Base-by-base conservation (phyloP, 1,140 invertebrate genomes). In the Caenorhabditis briggsae region DNA sequence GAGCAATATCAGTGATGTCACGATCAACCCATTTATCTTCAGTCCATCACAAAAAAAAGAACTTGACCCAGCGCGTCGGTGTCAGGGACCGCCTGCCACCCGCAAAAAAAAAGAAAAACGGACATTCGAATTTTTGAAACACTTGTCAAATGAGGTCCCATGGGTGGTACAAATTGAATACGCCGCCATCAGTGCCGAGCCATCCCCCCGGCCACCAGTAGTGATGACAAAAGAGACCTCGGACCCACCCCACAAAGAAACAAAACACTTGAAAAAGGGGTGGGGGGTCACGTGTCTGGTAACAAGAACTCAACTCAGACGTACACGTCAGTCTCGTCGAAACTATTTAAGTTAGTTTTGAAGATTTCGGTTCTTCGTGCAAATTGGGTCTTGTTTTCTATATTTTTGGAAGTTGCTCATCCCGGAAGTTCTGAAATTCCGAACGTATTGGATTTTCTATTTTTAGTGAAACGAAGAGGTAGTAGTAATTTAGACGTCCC, bases 141-240 rank as follows among this genome's bases (percentile, higher is more conserved):
- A 78, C 70, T 78, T 78, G 43, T 78, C 70, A 78, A 78, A 78
- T 48, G 46, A 50, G 70, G 70, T 78, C 70, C 70, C 70, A 78
- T 48, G 70, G 70, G 70, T 50, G 46, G 70, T 50, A 50, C 70
- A 78, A 78, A 78, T 78, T 78, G 70, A 78, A 78, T 78, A 78
- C 33, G 20, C 70, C 23, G 53, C 70, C 70, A 78, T 23, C 64
- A 70, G 43, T 70, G 64, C 43, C 64, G 43, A 43, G 64, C 64
- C 64, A 11, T 16, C 11, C 64, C 64, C 14, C 2, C 2, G n/a
- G 33, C 23, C 33, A 70, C 12, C 33, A 46, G 64, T 43, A 70
- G 43, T 78, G 23, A 78, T 50, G 70, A 50, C 70, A 53, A 18
- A 78, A 53, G 50, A 8, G 64, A 18, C 3, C 12, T 9, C 33